Conservation (phyloP, 1,140 invertebrate species). For the Sweltsa coloradensis region DNA sequence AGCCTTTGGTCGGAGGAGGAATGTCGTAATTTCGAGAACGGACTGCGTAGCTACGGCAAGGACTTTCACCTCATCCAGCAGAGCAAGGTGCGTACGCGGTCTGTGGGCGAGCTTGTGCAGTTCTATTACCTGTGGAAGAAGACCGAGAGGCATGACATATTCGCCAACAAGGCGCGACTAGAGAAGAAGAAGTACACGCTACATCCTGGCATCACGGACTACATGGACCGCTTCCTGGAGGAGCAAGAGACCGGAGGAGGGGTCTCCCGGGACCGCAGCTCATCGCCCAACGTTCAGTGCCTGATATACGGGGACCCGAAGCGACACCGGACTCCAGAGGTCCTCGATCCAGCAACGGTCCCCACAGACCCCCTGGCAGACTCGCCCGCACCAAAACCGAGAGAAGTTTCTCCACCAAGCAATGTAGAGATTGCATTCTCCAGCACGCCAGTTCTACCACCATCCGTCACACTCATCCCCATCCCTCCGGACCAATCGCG, state of each 20-base stretch:
- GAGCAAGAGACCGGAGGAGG: conserved; percentile 50
- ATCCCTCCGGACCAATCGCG: background rate
- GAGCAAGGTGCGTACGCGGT: conserved; percentile 84
- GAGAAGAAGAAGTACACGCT: conserved; percentile 81
- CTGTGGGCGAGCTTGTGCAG: conserved; percentile 93
- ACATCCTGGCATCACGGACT: conserved; percentile 74
- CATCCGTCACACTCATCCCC: background rate
- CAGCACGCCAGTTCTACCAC: conserved; percentile 4
- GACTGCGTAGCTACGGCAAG: conserved; percentile 84
- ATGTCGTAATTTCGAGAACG: conserved; percentile 92
- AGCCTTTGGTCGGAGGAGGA: conserved; percentile 96
- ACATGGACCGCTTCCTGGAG: conserved; percentile 76
- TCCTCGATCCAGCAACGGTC: no score
- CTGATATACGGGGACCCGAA: conserved; percentile 50
- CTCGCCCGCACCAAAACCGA: no score
- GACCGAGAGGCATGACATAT: conserved; percentile 90
- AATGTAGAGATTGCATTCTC: conserved; percentile 12
- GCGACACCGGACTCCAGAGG: conserved; percentile 30
- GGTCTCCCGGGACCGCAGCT: conserved; percentile 26
- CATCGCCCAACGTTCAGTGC: conserved; percentile 36
- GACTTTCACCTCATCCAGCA: conserved; percentile 92
- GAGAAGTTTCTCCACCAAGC: background rate
- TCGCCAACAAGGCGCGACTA: conserved; percentile 68
- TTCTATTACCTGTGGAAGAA: conserved; percentile 99
- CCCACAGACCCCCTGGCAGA: no score